Percentiles rank a stretch among this genome's conserved stretches.
Evolutionary conservation across 2,888 invertebrate species (phyloP).

Genomic region (Caenorhabditis panamensis): DNA sequence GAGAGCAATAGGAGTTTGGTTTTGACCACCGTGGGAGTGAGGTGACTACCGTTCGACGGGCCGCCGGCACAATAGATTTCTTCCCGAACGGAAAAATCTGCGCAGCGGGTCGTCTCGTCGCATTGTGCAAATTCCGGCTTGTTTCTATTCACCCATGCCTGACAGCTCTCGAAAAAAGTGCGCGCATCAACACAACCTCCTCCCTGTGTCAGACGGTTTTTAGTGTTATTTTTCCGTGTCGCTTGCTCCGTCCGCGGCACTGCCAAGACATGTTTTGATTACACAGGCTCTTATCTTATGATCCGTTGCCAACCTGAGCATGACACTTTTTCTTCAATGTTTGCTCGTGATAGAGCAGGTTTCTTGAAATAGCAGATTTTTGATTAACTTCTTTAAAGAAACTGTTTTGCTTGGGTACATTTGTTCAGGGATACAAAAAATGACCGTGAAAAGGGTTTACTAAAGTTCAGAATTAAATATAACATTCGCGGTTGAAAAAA

Average conservation of each 20-base stretch:
- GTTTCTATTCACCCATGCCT: slow-evolving; percentile 36
- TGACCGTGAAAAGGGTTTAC: too few species aligned
- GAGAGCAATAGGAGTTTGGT: not conserved
- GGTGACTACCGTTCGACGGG: slow-evolving; percentile 39
- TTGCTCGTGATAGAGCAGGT: not conserved
- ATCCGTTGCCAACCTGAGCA: slow-evolving; percentile 32
- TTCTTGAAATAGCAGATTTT: too few species aligned
- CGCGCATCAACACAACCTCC: slow-evolving; percentile 29
- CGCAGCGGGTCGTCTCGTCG: not conserved
- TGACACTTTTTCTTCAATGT: slow-evolving; percentile 28
- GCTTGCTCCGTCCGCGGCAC: not conserved
- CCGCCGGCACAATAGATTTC: slow-evolving; percentile 15
- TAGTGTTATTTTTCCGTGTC: slow-evolving; percentile 4
- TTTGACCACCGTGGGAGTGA: slow-evolving; percentile 34
- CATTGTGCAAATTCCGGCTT: slow-evolving; percentile 48
- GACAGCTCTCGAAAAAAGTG: slow-evolving; percentile 22
- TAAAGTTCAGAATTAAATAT: too few species aligned
- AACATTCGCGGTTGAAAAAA: too few species aligned
- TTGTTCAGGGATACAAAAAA: too few species aligned
- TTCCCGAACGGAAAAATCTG: slow-evolving; percentile 21
- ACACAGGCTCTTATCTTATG: slow-evolving; percentile 45
- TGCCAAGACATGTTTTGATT: slow-evolving; percentile 45
- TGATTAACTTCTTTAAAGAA: too few species aligned
- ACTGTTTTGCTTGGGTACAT: too few species aligned
- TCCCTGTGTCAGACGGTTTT: slow-evolving; percentile 38